Evolutionary conservation across 2,113 vertebrate species (phyloP).

Genomic region (Leptodactylus fuscus): DNA sequence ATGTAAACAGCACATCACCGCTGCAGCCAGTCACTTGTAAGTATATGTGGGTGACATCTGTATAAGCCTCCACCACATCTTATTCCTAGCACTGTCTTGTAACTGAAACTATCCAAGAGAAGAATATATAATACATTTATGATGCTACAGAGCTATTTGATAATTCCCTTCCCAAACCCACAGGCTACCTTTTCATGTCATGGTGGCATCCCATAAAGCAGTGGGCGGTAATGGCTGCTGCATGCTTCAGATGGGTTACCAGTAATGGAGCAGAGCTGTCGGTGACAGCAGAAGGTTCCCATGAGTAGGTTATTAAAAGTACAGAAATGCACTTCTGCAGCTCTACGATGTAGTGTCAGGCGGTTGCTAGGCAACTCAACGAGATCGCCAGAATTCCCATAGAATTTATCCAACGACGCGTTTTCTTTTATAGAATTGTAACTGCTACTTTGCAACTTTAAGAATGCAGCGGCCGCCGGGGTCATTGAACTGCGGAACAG

Average conservation of each 20-base stretch:
- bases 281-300: slow-evolving; percentile 16
- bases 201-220: background rate
- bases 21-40: too few species aligned
- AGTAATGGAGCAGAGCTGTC: slow-evolving; percentile 11
- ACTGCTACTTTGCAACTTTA: background rate
- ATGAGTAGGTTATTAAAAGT: slow-evolving; percentile 12
- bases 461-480: background rate
- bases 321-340: background rate
- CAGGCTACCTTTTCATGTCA: background rate
- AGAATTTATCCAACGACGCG: background rate
- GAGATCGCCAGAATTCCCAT: background rate
- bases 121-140: background rate
- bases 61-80: too few species aligned
- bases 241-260: background rate
- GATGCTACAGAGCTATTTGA: background rate
- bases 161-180: background rate
- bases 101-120: background rate
- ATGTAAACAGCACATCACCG: too few species aligned
- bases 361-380: slow-evolving; percentile 1
- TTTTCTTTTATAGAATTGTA: background rate
- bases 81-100: too few species aligned
- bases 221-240: background rate
- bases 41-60: too few species aligned
- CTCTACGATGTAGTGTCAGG: background rate
- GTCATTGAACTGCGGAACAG: background rate